Evolutionary conservation across 1,140 invertebrate genomes (phyloP), one percentile per base, ranked within the genome.

Genomic region (Zaprionus kolodkinae): DNA sequence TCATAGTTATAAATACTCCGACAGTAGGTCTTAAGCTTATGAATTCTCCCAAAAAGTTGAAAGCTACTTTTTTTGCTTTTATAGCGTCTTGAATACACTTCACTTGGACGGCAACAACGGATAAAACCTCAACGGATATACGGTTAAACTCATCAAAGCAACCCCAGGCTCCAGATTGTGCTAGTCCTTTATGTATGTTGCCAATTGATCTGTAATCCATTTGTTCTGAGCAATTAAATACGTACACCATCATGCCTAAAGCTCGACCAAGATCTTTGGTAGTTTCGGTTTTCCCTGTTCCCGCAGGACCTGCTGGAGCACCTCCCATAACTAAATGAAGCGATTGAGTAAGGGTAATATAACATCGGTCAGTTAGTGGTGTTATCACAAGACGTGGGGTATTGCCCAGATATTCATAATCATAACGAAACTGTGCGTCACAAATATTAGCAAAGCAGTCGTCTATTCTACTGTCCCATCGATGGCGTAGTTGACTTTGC

Each of bases 71-170:
- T 78, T 96, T 96, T 61, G 95, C 94, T 83, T 96, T 96, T 62
- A 98, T 96, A 5, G 97, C 97, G 92, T 98, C 97, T 76, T 97
- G 95, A 38, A 97, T 95, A 64, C 93, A 94, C 83, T 97, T 96
- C 0, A 97, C 96, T 93, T 96, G 97, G 0, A 98, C 97, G 1
- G 97, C 97, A 4, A 98, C 97, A 5, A 99, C 98, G 1, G 97
- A 99, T 30, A 99, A 92, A 38, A 99, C 97, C 93, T 98, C 97
- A 1, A 98, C 96, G 0, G 97, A 97, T 70, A 98, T 99, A 64
- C 98, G 94, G 93, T 99, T 99, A 91, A 99, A 99, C 92, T 99
- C 97, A 92, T 99, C 97, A 93, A 99, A 99, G 91, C 97, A 98
- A 25, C 97, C 97, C 97, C 97, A 99, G 7, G 97, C 96, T n/a